phyloP scores from a whole-genome alignment of 1,140 invertebrate genomes.

The Leptinotarsa lineolata region DNA sequence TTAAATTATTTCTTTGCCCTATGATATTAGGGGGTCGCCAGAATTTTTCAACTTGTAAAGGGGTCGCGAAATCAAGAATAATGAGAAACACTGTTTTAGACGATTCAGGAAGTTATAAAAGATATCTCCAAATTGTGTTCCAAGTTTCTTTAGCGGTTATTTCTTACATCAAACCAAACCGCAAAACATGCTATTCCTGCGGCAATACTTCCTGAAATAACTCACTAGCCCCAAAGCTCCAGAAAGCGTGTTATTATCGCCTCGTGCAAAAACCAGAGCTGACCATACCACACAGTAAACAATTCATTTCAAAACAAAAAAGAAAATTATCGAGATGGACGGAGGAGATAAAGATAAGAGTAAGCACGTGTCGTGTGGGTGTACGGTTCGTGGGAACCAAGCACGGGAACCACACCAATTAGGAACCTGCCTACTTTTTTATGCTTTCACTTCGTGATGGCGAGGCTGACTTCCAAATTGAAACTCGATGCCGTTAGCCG shows the following conservation, averaged over 20 bases:
- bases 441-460: constrained; percentile 11
- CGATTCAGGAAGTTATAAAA: no score
- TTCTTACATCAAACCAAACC: not conserved
- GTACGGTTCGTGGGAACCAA: constrained; percentile 28
- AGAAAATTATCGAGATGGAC: constrained; percentile 14
- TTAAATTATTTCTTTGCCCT: no score
- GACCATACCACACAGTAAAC: constrained; percentile 4
- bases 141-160: not conserved
- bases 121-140: no score
- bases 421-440: constrained; percentile 30
- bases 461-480: constrained; percentile 20
- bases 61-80: no score
- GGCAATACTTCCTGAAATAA: not conserved
- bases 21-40: no score
- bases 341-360: constrained; percentile 28
- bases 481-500: not conserved
- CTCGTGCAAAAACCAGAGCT: not conserved
- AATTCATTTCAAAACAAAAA: constrained; percentile 19
- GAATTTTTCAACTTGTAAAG: no score
- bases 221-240: not conserved
- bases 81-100: no score
- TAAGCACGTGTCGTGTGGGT: constrained; percentile 32
- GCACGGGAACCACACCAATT: constrained; percentile 32
- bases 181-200: not conserved
- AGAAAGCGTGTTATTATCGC: constrained; percentile 1